Evolutionary conservation across 2,797 vertebrate species (phyloP), one percentile per base, ranked within the genome.

Genomic region (Rhynchotus rufescens): DNA sequence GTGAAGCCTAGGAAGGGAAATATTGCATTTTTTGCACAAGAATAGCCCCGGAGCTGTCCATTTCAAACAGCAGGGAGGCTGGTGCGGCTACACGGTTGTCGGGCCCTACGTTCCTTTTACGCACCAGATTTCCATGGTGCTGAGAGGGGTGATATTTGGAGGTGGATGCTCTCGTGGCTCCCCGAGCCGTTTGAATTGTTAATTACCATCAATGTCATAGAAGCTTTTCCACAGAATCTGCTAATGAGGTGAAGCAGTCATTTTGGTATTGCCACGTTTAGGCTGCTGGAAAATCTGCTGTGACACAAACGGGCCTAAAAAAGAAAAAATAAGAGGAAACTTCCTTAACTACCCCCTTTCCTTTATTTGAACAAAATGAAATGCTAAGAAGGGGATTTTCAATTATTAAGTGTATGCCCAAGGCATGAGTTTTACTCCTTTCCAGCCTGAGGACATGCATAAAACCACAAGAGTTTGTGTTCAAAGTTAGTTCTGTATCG

Each of bases 351-450:
- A 52, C 7, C 28, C 19, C 14, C 4, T 42, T 3, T 9, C 40
- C 25, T 85, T 80, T 74, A 80, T 67, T 74, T 3, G 9, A 83
- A 38, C 30, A 71, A 68, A 73, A 54, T 47, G 71, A 90, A 90
- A 74, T 68, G 19, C 36, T 64, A 40, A 65, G 59, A 64, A 82
- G 38, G 32, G 12, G 12, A 42, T 80, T 89, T 89, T 61, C 86
- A 92, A 49, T 60, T 2, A 51, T 66, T 61, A n/a, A 23, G 8
- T 59, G 13, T 52, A 13, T 84, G 42, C 59, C 21, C n/a, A 84
- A 79, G 82, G 80, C 81, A 77, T 89, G 95, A 96, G 95, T 97
- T 97, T 95, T 90, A 62, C 21, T 96, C 60, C 68, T 79, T 96
- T 93, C 77, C 85, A 59, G 90, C 95, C 86, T 60, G 68, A 97